A percentile compares a stretch with the other conserved stretches of the same genome.
Conservation (phyloP, 2,888 invertebrate genomes). For the Nemapogon koenigi region DNA sequence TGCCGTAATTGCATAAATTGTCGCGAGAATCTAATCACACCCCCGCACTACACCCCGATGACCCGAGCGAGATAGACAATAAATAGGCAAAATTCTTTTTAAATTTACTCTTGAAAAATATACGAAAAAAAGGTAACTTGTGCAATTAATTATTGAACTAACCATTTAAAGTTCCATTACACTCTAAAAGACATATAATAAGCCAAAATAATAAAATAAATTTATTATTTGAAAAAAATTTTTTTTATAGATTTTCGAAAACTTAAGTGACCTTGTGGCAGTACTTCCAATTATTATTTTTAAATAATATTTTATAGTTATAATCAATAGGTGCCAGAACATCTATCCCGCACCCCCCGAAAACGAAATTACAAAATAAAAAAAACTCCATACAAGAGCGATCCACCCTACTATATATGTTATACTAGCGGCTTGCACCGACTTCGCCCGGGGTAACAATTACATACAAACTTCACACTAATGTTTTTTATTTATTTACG, state of each 20-base stretch:
- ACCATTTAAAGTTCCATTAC: no score
- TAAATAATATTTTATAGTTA: conserved; percentile 1
- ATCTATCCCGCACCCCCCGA: conserved; percentile 1
- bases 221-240: not conserved
- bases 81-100: no score
- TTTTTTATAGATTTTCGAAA: not conserved
- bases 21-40: no score
- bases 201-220: not conserved
- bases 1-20: no score
- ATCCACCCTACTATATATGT: conserved; percentile 2
- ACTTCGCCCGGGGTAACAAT: no score
- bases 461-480: no score
- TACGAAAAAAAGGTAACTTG: not conserved
- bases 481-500: no score
- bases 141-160: not conserved
- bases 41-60: no score
- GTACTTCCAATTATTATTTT: not conserved
- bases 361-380: conserved; percentile 2
- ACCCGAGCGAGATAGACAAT: no score
- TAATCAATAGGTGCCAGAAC: not conserved
- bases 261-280: conserved; percentile 1
- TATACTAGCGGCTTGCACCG: no score
- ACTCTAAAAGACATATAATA: not conserved
- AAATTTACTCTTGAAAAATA: no score
- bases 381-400: conserved; percentile 5